Percentiles rank a stretch among this genome's conserved stretches.
These are phyloP conservation scores for Tupaia tana DNA, from an alignment of 2,113 vertebrate species.

Conservation along the genomic window DNA sequence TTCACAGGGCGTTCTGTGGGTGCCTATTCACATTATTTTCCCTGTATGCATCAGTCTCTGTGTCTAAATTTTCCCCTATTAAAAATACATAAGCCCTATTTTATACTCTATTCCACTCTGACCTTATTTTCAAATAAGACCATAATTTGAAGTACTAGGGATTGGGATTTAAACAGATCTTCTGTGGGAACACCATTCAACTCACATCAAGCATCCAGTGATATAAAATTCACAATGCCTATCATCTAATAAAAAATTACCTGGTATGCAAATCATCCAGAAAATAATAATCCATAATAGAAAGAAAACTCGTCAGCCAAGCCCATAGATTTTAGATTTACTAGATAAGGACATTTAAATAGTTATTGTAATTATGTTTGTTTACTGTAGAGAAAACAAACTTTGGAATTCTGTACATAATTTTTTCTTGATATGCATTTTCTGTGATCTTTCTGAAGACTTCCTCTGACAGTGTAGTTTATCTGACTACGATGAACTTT, in stretches of 20 bases:
- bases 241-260: background rate
- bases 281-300: background rate
- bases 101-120: background rate
- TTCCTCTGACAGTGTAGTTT: background rate
- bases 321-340: background rate
- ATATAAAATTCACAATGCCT: background rate
- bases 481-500: background rate
- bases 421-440: too few species aligned
- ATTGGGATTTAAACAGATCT: background rate
- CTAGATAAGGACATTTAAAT: background rate
- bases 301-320: background rate
- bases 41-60: background rate
- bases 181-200: background rate
- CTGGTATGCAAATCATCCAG: background rate
- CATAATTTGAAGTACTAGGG: background rate
- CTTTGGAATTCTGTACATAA: too few species aligned
- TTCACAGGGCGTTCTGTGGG: background rate
- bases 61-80: background rate
- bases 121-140: background rate
- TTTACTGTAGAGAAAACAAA: too few species aligned
- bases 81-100: background rate
- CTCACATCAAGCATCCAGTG: background rate
- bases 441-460: too few species aligned
- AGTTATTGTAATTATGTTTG: background rate
- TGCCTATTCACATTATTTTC: background rate